These are phyloP conservation scores for Cryptocephalus moraei DNA, from an alignment of 2,888 invertebrate genomes.

Conservation along the genomic window DNA sequence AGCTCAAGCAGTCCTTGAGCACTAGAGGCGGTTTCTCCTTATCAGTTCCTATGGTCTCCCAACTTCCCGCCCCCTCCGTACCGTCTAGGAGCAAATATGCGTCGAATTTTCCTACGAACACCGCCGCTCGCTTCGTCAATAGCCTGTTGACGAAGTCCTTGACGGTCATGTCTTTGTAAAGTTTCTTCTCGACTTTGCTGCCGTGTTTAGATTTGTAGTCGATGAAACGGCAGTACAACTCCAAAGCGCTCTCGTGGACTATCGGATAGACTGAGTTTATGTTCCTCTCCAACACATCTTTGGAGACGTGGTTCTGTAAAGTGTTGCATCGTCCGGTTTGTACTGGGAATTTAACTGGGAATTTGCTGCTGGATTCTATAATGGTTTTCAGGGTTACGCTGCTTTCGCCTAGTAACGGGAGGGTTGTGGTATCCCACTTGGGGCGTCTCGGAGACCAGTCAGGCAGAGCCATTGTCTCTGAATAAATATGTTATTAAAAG, in stretches of 20 bases:
- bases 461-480: too few species aligned
- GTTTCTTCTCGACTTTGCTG: conserved; percentile 23
- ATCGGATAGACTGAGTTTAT: conserved; percentile 55
- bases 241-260: conserved; percentile 54
- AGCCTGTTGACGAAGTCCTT: conserved; percentile 47
- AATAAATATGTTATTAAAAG: too few species aligned
- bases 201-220: conserved; percentile 45
- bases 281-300: conserved; percentile 30
- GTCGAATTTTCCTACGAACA: conserved; percentile 42
- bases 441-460: conserved; percentile 14
- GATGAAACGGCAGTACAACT: conserved; percentile 52
- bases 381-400: conserved; percentile 19
- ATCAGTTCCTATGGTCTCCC: conserved; percentile 50
- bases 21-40: conserved; percentile 44
- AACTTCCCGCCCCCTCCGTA: conserved; percentile 41
- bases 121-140: conserved; percentile 45
- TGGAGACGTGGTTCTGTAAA: conserved; percentile 13
- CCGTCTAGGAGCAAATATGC: conserved; percentile 43
- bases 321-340: conserved; percentile 28
- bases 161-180: conserved; percentile 49
- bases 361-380: conserved; percentile 32
- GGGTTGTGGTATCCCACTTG: conserved; percentile 13
- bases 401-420: conserved; percentile 4
- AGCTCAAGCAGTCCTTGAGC: conserved; percentile 48
- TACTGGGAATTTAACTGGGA: conserved; percentile 36